A percentile compares a stretch with the other conserved stretches of the same genome.
Conservation (phyloP, 2,113 vertebrate genomes). For the Eretmochelys imbricata region DNA sequence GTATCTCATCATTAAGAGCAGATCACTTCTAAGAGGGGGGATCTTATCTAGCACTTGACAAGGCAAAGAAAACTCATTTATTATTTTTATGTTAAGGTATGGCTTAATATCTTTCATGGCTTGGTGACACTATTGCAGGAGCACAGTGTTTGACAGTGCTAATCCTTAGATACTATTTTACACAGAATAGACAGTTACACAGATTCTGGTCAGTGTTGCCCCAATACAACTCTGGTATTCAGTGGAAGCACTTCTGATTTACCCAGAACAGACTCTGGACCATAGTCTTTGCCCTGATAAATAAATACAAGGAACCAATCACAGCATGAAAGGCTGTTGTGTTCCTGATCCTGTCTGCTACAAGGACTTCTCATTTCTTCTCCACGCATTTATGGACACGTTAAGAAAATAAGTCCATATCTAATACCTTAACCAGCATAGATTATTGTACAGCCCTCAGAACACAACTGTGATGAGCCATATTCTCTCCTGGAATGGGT, state of each 20-base stretch:
- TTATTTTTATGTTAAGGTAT: not conserved
- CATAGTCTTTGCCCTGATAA: not conserved
- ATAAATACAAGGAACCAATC: not conserved
- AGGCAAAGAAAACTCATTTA: not conserved
- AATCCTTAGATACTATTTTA: not conserved
- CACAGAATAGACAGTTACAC: not conserved
- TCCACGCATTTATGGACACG: not conserved
- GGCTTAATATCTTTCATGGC: not conserved
- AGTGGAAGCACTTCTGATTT: not conserved
- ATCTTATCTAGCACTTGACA: not conserved
- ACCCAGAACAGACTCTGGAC: not conserved
- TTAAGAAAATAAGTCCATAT: not conserved
- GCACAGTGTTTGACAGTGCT: not conserved
- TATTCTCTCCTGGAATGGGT: not conserved
- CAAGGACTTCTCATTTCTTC: not conserved
- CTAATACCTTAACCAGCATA: rapidly evolving
- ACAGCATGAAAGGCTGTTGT: not conserved
- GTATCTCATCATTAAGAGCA: not conserved
- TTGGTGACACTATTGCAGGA: not conserved
- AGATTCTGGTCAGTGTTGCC: not conserved
- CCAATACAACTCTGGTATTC: not conserved
- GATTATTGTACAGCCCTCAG: rapidly evolving
- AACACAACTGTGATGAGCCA: not conserved
- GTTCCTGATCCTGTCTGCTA: not conserved
- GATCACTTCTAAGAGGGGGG: not conserved